phyloP scores from a whole-genome alignment of 2,113 vertebrate species.

The Ceyx margarethae region DNA sequence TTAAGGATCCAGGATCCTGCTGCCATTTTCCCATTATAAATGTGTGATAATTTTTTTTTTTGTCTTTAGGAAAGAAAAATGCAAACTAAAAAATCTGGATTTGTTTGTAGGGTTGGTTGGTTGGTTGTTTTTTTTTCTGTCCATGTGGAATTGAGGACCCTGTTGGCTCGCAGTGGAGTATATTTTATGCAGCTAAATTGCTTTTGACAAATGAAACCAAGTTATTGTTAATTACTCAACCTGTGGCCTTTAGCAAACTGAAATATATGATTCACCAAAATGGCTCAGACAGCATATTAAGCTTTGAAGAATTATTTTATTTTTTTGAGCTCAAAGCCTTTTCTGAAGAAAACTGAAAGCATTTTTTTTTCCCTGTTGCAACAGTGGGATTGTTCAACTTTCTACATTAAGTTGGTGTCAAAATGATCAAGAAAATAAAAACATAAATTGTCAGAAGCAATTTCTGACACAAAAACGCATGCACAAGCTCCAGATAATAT shows the following conservation, averaged over 20 bases:
- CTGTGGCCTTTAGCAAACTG: background rate
- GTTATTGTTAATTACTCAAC: background rate
- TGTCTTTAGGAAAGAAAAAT: background rate
- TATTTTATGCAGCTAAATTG: background rate
- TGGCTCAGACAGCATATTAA: background rate
- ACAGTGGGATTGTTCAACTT: background rate
- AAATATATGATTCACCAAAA: constrained; percentile 2
- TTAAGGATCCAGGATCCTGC: background rate
- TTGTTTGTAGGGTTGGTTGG: background rate
- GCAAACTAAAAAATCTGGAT: background rate
- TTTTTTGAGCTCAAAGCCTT: background rate
- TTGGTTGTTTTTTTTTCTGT: background rate
- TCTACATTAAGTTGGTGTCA: background rate
- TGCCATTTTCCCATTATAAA: background rate
- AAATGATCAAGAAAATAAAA: background rate
- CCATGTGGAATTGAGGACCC: background rate
- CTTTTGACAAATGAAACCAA: constrained; percentile 43
- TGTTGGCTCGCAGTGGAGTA: background rate
- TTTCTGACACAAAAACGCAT: background rate
- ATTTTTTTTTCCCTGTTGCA: background rate
- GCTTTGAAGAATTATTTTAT: background rate
- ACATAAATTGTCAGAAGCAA: background rate
- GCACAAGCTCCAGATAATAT: background rate
- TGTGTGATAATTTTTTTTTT: background rate
- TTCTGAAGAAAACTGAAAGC: background rate